A percentile compares a stretch with the other conserved stretches of the same genome.
These are phyloP conservation scores for Probosciger aterrimus DNA, from an alignment of 2,113 vertebrate species.

Conservation along the genomic window DNA sequence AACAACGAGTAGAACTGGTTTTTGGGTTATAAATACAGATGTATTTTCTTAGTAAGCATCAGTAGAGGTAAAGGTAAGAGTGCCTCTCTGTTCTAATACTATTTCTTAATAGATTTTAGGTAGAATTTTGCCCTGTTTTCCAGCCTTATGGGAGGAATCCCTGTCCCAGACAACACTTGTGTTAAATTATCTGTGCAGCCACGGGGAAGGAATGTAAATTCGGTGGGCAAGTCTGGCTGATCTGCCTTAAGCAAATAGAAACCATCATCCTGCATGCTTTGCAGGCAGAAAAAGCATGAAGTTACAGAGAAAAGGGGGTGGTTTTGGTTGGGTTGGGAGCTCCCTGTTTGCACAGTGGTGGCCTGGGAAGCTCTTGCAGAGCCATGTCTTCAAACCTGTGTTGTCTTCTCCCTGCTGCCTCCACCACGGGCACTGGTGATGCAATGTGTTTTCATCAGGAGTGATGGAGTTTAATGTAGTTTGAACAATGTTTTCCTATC, in stretches of 20 bases:
- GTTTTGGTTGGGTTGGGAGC: background rate
- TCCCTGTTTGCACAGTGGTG: background rate
- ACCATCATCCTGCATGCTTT: background rate
- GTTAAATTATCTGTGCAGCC: background rate
- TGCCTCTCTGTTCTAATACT: background rate
- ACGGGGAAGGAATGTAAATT: background rate
- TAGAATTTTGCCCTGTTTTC: background rate
- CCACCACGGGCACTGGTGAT: background rate
- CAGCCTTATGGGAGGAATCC: background rate
- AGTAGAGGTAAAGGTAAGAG: background rate
- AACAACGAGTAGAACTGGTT: background rate
- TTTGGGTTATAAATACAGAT: background rate
- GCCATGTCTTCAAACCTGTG: background rate
- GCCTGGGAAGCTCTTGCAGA: background rate
- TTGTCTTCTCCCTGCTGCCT: background rate
- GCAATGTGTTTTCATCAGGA: background rate
- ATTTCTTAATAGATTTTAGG: accelerated
- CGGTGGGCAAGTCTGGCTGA: background rate
- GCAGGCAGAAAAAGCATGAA: background rate
- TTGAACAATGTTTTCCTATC: background rate
- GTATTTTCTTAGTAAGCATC: background rate
- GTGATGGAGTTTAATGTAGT: background rate
- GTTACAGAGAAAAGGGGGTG: background rate
- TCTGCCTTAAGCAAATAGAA: background rate
- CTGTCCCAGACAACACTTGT: background rate